A percentile compares a stretch with the other conserved stretches of the same genome.
phyloP scores from a whole-genome alignment of 2,113 vertebrate species.

The Potamarius usumacintae region DNA sequence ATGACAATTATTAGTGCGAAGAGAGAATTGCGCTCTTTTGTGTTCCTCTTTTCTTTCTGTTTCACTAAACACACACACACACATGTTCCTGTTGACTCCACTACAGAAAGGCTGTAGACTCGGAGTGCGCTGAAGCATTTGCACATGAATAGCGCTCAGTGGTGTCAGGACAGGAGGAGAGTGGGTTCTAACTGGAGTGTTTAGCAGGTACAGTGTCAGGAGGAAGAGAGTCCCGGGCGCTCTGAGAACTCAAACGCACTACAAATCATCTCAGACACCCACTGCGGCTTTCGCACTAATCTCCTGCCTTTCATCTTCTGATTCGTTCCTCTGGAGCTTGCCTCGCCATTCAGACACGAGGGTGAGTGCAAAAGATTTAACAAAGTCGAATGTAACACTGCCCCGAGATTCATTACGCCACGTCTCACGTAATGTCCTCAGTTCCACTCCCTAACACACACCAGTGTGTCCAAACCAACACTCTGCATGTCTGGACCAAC shows the following conservation, averaged over 20 bases:
- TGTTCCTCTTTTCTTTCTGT: slow-evolving; percentile 25
- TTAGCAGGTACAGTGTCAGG: slow-evolving; percentile 46
- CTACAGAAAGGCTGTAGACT: not conserved
- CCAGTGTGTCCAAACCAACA: no score
- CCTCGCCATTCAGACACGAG: no score
- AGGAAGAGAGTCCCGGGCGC: slow-evolving; percentile 36
- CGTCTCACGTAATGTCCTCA: no score
- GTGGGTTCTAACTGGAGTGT: slow-evolving; percentile 39
- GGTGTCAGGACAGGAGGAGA: slow-evolving; percentile 21
- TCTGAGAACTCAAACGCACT: slow-evolving; percentile 61
- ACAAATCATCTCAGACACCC: slow-evolving; percentile 57
- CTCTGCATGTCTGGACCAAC: no score
- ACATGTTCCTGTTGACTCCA: not conserved
- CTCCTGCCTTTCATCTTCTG: no score
- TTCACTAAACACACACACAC: not conserved
- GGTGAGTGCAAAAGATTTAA: no score
- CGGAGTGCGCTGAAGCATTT: not conserved
- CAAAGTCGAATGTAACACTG: no score
- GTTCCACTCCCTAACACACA: no score
- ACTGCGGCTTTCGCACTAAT: slow-evolving; percentile 18
- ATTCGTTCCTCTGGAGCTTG: no score
- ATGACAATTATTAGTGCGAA: not conserved
- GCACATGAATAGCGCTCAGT: slow-evolving; percentile 46
- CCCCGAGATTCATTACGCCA: no score
- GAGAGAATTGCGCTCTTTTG: not conserved